Base-by-base conservation (phyloP, 2,888 invertebrate genomes). In the Caenorhabditis angaria region DNA sequence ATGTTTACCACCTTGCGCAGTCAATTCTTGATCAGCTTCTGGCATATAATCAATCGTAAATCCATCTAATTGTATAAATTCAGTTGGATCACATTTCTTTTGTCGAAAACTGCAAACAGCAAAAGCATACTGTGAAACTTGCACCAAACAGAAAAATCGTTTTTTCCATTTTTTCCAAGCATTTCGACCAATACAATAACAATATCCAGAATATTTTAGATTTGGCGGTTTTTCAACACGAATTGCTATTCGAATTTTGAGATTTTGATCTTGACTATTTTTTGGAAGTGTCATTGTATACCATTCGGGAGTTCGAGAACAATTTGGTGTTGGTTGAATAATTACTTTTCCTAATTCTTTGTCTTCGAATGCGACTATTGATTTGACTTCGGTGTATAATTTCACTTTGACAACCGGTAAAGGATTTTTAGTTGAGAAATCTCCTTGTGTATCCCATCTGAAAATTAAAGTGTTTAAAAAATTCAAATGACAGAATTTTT, bases 111-210 rank as follows among this genome's bases (percentile, higher is more conserved):
- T 97, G 90, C 99, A 99, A 92, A 99, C 94, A 54, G 99, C 97
- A 90, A 99, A 99, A 48, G 97, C 97, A 90, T 99, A 99, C 90
- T 99, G 99, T 74, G 97, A 97, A 20, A 90, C 90, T 91, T 99
- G 97, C 57, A 99, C 97, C 80, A 99, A 90, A 78, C 97, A 96
- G 91, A 94, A 97, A 89, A 97, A 99, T 66, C 99, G 91, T 87
- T 94, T 94, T 90, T 99, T 99, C 97, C 97, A 99, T 88, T 97
- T 99, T 88, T 97, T 95, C 97, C 99, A 99, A 1, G 97, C 96
- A 70, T 92, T 92, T 90, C 97, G 96, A 59, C 99, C 90, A 61
- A 88, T 82, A 58, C 88, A 89, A 85, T 89, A 90, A 81, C 89
- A 87, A 76, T 89, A 89, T 91, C 96, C 96, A 89, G 97, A 97